A percentile compares a stretch with the other conserved stretches of the same genome.
phyloP scores from a whole-genome alignment of 2,797 vertebrate genomes.

The Bryconaethiops microstoma region DNA sequence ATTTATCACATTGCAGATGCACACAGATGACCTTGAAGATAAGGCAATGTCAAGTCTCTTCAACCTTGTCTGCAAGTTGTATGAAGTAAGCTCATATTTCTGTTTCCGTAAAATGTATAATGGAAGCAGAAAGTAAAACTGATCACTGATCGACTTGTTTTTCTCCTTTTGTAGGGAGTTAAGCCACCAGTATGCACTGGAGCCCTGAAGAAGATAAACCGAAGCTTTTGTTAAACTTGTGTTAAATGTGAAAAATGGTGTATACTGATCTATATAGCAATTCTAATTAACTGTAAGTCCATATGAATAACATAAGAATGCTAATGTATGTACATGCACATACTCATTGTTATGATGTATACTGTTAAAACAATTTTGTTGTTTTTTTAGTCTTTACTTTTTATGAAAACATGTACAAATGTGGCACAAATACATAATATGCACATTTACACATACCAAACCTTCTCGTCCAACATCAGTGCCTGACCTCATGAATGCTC shows the following conservation, averaged over 20 bases:
- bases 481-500: no score
- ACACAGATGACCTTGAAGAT: slow-evolving; percentile 67
- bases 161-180: slow-evolving; percentile 73
- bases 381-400: no score
- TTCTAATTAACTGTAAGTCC: neutral
- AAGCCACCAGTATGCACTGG: slow-evolving; percentile 79
- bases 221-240: slow-evolving; percentile 66
- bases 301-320: neutral
- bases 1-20: slow-evolving; percentile 60
- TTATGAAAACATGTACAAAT: no score
- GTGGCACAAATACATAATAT: no score
- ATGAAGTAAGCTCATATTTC: slow-evolving; percentile 75
- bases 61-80: slow-evolving; percentile 79
- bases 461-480: no score
- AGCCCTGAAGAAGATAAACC: slow-evolving; percentile 62
- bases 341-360: no score
- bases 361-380: no score
- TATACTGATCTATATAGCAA: no score
- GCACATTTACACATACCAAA: no score
- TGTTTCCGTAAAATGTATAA: neutral
- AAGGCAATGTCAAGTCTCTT: slow-evolving; percentile 75
- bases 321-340: no score
- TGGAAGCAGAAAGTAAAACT: neutral
- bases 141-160: neutral
- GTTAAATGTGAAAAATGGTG: neutral